Evolutionary conservation across 2,888 invertebrate genomes (phyloP).

Genomic region (Trachelus stipa): DNA sequence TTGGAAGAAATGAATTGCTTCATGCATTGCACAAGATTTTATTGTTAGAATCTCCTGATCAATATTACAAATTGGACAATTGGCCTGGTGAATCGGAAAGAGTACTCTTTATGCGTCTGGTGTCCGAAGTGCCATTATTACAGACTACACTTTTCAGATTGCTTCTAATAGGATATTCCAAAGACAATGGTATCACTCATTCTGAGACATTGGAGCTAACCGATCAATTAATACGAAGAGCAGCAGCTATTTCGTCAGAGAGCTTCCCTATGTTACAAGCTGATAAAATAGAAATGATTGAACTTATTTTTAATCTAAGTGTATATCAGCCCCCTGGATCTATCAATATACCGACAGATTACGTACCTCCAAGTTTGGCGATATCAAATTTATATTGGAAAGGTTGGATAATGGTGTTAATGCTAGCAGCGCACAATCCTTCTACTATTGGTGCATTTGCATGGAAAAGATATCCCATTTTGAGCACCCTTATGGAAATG

Average conservation of each 20-base stretch:
- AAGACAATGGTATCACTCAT: constrained; percentile 83
- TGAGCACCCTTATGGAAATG: constrained; percentile 93
- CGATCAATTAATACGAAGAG: constrained; percentile 86
- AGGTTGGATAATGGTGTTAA: constrained; percentile 87
- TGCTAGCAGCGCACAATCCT: constrained; percentile 94
- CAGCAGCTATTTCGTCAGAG: constrained; percentile 81
- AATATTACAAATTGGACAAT: constrained; percentile 85
- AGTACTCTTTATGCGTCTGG: constrained; percentile 79
- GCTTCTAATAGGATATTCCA: constrained; percentile 83
- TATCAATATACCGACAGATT: constrained; percentile 86
- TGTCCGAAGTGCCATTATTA: constrained; percentile 88
- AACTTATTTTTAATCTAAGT: constrained; percentile 89
- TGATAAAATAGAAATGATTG: constrained; percentile 87
- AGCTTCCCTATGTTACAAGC: constrained; percentile 79
- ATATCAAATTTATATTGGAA: constrained; percentile 96
- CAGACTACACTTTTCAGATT: constrained; percentile 87
- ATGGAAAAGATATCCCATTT: constrained; percentile 91
- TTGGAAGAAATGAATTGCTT: constrained; percentile 79
- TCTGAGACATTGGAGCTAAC: constrained; percentile 88
- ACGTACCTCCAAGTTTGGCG: constrained; percentile 88
- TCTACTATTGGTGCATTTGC: constrained; percentile 85
- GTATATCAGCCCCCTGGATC: constrained; percentile 94
- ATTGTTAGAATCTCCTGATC: constrained; percentile 81
- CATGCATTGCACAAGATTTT: constrained; percentile 84
- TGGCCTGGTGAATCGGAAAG: constrained; percentile 95